Evolutionary conservation across 92 coral and sea anemone species (phyloP).

Genomic region (Heteractis magnifica): DNA sequence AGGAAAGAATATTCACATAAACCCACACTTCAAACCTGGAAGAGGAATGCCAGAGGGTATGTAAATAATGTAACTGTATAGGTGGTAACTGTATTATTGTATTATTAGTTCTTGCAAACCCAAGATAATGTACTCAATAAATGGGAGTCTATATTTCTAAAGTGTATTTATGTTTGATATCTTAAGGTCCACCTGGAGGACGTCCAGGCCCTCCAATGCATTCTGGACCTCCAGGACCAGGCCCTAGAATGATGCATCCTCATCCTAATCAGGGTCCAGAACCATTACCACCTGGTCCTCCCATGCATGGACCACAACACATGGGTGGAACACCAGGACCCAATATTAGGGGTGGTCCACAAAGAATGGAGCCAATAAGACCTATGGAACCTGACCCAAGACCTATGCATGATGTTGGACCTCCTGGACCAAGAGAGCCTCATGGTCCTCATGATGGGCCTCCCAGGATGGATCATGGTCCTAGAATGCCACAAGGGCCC

Average conservation of each 20-base stretch:
- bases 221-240: slow-evolving; percentile 52
- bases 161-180: background rate
- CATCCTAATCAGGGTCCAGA: slow-evolving; percentile 53
- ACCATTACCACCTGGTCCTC: slow-evolving; percentile 50
- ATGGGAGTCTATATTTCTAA: background rate
- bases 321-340: slow-evolving; percentile 13
- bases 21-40: slow-evolving; percentile 87
- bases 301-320: slow-evolving; percentile 21
- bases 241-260: slow-evolving; percentile 72
- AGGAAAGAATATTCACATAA: slow-evolving; percentile 81
- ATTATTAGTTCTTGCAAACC: too few species aligned
- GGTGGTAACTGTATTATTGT: too few species aligned
- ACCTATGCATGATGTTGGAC: slow-evolving; percentile 58
- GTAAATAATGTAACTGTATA: background rate
- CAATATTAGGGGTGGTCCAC: slow-evolving; percentile 24
- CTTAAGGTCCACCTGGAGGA: slow-evolving; percentile 32
- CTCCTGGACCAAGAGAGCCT: slow-evolving; percentile 54
- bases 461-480: slow-evolving; percentile 33
- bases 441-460: slow-evolving; percentile 26
- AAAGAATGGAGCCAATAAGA: slow-evolving; percentile 50
- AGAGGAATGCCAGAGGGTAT: slow-evolving; percentile 77
- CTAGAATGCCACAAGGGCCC: slow-evolving; percentile 26
- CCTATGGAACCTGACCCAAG: slow-evolving; percentile 51
- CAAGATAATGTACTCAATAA: too few species aligned
- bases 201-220: slow-evolving; percentile 60